Evolutionary conservation across 2,113 vertebrate genomes (phyloP).

Genomic region (Pyrgilauda ruficollis): DNA sequence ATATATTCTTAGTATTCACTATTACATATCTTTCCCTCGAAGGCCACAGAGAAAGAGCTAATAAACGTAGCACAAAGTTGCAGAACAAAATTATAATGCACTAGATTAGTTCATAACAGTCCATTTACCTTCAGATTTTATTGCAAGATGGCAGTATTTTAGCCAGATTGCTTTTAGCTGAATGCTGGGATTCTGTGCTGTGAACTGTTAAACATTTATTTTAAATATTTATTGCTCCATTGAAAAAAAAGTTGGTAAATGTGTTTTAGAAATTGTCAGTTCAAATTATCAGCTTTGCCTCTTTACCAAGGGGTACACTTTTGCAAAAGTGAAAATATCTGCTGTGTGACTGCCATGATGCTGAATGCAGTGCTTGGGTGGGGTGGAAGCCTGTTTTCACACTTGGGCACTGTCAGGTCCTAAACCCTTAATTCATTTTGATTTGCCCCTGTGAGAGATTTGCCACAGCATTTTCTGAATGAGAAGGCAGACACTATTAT

Average conservation of each 20-base stretch:
- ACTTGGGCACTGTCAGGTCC: not conserved
- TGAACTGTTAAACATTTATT: slow-evolving; percentile 54
- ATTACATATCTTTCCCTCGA: not conserved
- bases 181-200: slow-evolving; percentile 29
- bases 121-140: slow-evolving; percentile 48
- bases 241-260: not conserved
- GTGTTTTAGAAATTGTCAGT: slow-evolving; percentile 49
- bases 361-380: not conserved
- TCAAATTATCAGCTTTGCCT: slow-evolving; percentile 17
- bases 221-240: slow-evolving; percentile 55
- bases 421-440: not conserved
- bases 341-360: not conserved
- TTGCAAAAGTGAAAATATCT: not conserved
- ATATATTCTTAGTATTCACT: not conserved
- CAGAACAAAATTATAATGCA: slow-evolving; percentile 29
- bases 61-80: slow-evolving; percentile 8
- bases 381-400: not conserved
- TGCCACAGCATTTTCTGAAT: not conserved
- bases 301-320: not conserved
- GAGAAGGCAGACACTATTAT: not conserved
- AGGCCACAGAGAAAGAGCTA: not conserved
- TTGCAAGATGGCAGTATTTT: slow-evolving; percentile 25
- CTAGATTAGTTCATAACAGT: slow-evolving; percentile 46
- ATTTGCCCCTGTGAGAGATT: not conserved
- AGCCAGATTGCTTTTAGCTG: slow-evolving; percentile 33